A percentile compares a stretch with the other conserved stretches of the same genome.
These are phyloP conservation scores for Drosophila jambulina DNA, from an alignment of 1,140 invertebrate species.

Conservation along the genomic window DNA sequence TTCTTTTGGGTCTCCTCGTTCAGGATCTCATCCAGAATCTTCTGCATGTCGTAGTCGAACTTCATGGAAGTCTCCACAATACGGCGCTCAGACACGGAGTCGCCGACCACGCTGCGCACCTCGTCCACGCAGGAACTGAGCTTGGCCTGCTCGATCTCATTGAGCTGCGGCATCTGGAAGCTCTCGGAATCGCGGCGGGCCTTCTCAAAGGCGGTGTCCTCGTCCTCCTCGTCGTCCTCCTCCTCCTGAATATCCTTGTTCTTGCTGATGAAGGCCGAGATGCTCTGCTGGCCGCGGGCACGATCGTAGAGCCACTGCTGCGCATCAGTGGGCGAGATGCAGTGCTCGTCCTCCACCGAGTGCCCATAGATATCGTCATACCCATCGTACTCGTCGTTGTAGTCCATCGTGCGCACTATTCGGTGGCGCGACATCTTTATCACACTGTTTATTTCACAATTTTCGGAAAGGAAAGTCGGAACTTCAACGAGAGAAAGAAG, in stretches of 20 bases:
- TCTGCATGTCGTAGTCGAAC: constrained; percentile 90
- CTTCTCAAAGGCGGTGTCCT: constrained; percentile 69
- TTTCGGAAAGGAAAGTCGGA: constrained; percentile 29
- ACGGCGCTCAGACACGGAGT: constrained; percentile 89
- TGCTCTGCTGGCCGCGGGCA: constrained; percentile 88
- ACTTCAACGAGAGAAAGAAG: constrained; percentile 39
- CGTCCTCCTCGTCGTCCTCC: constrained; percentile 86
- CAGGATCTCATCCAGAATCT: constrained; percentile 90
- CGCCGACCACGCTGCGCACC: constrained; percentile 92
- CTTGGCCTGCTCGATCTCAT: constrained; percentile 89
- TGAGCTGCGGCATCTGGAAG: constrained; percentile 86
- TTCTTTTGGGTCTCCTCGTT: constrained; percentile 84
- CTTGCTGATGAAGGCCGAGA: constrained; percentile 89
- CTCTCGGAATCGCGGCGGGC: constrained; percentile 78
- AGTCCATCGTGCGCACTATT: constrained; percentile 91
- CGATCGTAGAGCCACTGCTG: constrained; percentile 95
- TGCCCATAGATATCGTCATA: constrained; percentile 97
- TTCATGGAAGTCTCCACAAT: constrained; percentile 89
- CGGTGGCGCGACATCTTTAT: constrained; percentile 91
- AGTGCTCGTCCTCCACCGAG: constrained; percentile 90
- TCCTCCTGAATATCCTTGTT: constrained; percentile 92
- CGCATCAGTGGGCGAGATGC: constrained; percentile 94
- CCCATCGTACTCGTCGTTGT: constrained; percentile 94
- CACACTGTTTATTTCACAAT: constrained; percentile 61
- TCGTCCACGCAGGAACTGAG: constrained; percentile 94